Evolutionary conservation across 2,888 invertebrate genomes (phyloP).

Genomic region (Patella pellucida): DNA sequence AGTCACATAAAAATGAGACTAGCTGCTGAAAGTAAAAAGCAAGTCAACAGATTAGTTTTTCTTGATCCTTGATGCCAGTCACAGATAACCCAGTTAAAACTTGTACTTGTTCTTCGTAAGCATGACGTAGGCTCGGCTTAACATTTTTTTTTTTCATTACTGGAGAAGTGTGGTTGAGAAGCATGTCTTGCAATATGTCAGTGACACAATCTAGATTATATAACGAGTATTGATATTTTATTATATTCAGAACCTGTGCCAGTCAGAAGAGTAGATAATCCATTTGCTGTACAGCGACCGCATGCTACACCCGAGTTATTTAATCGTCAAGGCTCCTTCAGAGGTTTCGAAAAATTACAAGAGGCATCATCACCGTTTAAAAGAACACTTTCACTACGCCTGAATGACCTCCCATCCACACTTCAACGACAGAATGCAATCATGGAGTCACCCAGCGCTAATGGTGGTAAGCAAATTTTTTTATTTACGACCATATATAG

Average conservation of each 20-base stretch:
- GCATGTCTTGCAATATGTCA: no score
- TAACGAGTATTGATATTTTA: not conserved
- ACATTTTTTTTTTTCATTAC: no score
- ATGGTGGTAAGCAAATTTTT: conserved; percentile 29
- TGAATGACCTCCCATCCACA: conserved; percentile 95
- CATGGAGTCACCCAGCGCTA: conserved; percentile 52
- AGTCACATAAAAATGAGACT: no score
- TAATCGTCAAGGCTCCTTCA: conserved; percentile 94
- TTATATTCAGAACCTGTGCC: conserved; percentile 71
- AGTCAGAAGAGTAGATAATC: conserved; percentile 79
- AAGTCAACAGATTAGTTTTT: no score
- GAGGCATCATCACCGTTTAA: conserved; percentile 82
- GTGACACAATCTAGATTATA: no score
- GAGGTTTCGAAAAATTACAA: conserved; percentile 79
- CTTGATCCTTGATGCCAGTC: no score
- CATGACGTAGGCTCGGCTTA: no score
- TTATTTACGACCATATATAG: no score
- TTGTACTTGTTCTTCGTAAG: no score
- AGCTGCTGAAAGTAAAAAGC: no score
- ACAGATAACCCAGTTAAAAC: no score
- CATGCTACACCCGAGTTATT: conserved; percentile 95
- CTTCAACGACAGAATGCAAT: conserved; percentile 79
- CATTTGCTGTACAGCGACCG: conserved; percentile 76
- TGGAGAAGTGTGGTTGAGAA: no score
- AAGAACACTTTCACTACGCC: conserved; percentile 93